phyloP scores from a whole-genome alignment of 2,888 invertebrate genomes.

The Apantesis nais region DNA sequence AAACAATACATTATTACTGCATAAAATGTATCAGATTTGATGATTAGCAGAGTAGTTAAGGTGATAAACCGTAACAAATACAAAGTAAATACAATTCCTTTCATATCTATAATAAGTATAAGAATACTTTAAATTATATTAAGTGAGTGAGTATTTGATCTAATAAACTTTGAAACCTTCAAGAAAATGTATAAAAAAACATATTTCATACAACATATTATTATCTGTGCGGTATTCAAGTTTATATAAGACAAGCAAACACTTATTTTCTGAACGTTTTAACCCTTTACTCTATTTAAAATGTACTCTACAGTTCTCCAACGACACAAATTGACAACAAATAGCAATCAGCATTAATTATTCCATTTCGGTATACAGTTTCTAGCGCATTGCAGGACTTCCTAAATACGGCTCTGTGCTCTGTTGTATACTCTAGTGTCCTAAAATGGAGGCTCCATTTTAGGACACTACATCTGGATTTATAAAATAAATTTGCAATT shows the following conservation, averaged over 20 bases:
- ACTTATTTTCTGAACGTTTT: background rate
- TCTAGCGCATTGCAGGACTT: conserved; percentile 11
- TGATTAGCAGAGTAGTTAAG: no score
- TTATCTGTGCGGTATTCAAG: background rate
- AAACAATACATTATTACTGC: no score
- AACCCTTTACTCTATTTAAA: background rate
- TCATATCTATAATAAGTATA: no score
- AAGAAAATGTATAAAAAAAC: background rate
- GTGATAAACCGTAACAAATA: no score
- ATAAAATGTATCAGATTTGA: no score
- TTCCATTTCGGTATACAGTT: background rate
- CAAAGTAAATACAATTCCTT: no score
- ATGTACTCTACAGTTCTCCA: background rate
- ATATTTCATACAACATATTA: background rate
- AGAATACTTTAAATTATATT: no score
- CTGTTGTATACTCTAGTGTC: conserved; percentile 24
- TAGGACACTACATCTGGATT: no score
- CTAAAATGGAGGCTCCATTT: conserved; percentile 27
- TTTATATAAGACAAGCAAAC: background rate
- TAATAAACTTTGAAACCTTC: no score
- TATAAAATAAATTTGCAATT: conserved; percentile 35
- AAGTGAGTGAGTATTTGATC: no score
- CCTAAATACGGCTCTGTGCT: conserved; percentile 13
- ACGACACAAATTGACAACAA: background rate
- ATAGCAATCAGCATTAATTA: conserved; percentile 18